Evolutionary conservation across 2,888 invertebrate species (phyloP).

Genomic region (Lymantria monacha): DNA sequence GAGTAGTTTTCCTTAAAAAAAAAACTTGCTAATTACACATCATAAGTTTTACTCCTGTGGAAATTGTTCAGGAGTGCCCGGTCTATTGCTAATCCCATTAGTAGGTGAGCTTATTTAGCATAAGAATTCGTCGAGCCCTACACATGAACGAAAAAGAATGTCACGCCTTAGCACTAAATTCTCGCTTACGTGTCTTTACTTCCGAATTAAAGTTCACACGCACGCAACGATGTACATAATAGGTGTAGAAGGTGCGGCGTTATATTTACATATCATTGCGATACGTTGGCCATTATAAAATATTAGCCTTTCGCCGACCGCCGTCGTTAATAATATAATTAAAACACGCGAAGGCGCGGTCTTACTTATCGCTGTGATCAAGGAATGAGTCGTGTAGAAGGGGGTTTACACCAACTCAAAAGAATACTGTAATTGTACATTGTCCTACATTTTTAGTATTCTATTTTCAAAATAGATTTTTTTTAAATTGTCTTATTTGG

Average conservation of each 20-base stretch:
- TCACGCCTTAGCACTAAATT: slow-evolving; percentile 70
- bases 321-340: slow-evolving; percentile 81
- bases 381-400: slow-evolving; percentile 52
- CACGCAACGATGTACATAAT: slow-evolving; percentile 69
- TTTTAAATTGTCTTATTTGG: not conserved
- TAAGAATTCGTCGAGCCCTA: slow-evolving; percentile 53
- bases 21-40: slow-evolving; percentile 76
- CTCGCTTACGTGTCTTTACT: slow-evolving; percentile 68
- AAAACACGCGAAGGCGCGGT: slow-evolving; percentile 79
- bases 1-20: slow-evolving; percentile 76
- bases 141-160: slow-evolving; percentile 48
- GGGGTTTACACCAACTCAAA: slow-evolving; percentile 23
- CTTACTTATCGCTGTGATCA: slow-evolving; percentile 71
- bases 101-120: slow-evolving; percentile 47
- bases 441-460: slow-evolving; percentile 22
- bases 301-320: slow-evolving; percentile 75
- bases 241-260: slow-evolving; percentile 65
- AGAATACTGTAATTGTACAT: slow-evolving; percentile 1
- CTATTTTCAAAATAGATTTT: slow-evolving; percentile 6
- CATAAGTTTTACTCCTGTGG: slow-evolving; percentile 48
- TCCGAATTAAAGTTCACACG: slow-evolving; percentile 73
- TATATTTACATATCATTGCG: slow-evolving; percentile 82
- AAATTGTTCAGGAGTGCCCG: slow-evolving; percentile 37
- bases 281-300: slow-evolving; percentile 77
- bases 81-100: slow-evolving; percentile 51